Conservation (phyloP, 1,140 invertebrate genomes). For the Laupala kohalensis region DNA sequence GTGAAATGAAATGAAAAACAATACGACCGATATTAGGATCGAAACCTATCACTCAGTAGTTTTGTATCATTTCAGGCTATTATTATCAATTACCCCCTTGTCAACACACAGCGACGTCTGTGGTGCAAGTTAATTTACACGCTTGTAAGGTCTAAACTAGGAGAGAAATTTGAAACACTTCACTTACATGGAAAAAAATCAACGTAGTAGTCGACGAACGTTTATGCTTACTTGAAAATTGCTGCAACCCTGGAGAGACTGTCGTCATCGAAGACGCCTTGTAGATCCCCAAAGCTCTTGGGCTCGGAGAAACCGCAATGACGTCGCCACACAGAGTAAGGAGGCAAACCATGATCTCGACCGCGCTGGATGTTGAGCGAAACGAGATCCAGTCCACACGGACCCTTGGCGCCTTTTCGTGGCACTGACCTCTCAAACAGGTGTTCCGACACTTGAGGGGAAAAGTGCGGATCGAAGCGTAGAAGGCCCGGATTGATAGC, state of each 20-base stretch:
- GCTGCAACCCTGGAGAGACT: slow-evolving; percentile 44
- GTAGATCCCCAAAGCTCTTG: slow-evolving; percentile 59
- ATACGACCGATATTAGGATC: too few relatives aligned
- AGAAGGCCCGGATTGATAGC: slow-evolving; percentile 52
- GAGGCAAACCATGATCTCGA: slow-evolving; percentile 73
- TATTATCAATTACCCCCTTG: too few relatives aligned
- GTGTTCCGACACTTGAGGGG: slow-evolving; percentile 47
- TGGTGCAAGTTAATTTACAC: too few relatives aligned
- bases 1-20: too few relatives aligned
- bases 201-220: too few relatives aligned
- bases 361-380: slow-evolving; percentile 78
- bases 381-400: slow-evolving; percentile 68
- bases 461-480: slow-evolving; percentile 51
- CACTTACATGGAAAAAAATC: too few relatives aligned
- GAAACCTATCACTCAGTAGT: too few relatives aligned
- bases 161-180: too few relatives aligned
- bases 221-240: slow-evolving; percentile 55
- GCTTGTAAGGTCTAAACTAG: too few relatives aligned
- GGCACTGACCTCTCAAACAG: slow-evolving; percentile 48
- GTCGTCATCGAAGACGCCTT: slow-evolving; percentile 40
- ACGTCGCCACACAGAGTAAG: slow-evolving; percentile 62
- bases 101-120: too few relatives aligned
- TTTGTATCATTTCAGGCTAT: too few relatives aligned
- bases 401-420: slow-evolving; percentile 16
- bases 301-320: slow-evolving; percentile 57